Evolutionary conservation across 1,140 invertebrate species (phyloP), one percentile per base, ranked within the genome.

Genomic region (Ceratosolen fusciceps): DNA sequence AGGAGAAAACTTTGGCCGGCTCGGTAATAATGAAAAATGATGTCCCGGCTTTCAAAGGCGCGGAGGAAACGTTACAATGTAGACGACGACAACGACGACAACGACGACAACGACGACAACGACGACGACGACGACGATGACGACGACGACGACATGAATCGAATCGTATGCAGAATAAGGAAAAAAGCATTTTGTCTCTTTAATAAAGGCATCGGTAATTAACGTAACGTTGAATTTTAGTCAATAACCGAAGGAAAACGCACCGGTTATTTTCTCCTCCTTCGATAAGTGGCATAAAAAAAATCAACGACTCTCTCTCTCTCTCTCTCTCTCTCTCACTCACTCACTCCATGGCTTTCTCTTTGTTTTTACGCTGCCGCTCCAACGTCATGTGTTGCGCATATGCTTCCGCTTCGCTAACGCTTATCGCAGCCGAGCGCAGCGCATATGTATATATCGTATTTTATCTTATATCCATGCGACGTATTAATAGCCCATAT

Each of bases 361-460:
- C 10, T 19, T 7, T 7, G 9, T 37, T 39, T 52, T n/a, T n/a
- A n/a, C 43, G 29, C n/a, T n/a, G n/a, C n/a, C n/a, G n/a, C n/a
- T 16, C 19, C 34, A 10, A 60, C 19, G 37, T 67, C 75, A 77
- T 52, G 52, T 77, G 75, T 58, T 43, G 31, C 67, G 75, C 62
- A 76, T 62, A 68, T 76, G 74, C 49, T 49, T 62, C 26, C 29
- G 29, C 49, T 10, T 19, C 0, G 29, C 29, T 49, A 8, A 29
- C 31, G 71, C 68, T 52, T 65, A 65, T 62, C 43, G 39, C 60
- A 52, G 16, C n/a, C 72, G 47, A 9, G 34, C 56, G 56, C 8
- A n/a, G n/a, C 72, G 54, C 5, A n/a, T 70, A 77, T 70, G 58
- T 70, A n/a, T n/a, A 77, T 77, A 77, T 16, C 65, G 26, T 34